Evolutionary conservation across 2,797 vertebrate genomes (phyloP).

Genomic region (Manis crassicaudata): DNA sequence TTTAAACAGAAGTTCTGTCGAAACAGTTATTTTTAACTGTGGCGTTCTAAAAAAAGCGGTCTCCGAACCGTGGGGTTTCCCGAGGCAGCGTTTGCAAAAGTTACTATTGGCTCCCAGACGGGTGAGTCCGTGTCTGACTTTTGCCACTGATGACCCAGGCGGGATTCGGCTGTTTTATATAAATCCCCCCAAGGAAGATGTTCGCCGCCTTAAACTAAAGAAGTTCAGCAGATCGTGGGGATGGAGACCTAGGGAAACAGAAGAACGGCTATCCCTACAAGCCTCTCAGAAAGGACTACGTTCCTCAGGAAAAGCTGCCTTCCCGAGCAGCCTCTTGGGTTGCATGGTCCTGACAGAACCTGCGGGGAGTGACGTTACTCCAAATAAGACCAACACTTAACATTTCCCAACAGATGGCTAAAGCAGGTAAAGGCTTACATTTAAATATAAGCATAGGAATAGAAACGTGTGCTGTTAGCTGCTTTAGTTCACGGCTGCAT

Average conservation of each 20-base stretch:
- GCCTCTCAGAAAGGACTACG: not conserved
- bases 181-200: not conserved
- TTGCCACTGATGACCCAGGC: slow-evolving; percentile 21
- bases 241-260: not conserved
- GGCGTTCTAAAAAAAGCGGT: not conserved
- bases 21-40: not conserved
- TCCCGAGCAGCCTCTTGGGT: not conserved
- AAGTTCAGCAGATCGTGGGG: not conserved
- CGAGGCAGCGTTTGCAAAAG: slow-evolving; percentile 41
- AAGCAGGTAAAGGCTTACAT: slow-evolving; percentile 13
- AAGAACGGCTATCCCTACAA: not conserved
- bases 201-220: not conserved
- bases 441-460: not conserved
- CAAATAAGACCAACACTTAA: slow-evolving; percentile 26
- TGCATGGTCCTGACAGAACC: not conserved
- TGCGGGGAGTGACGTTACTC: not conserved
- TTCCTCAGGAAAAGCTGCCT: not conserved
- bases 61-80: not conserved
- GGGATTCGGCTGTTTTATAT: slow-evolving; percentile 7
- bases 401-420: not conserved
- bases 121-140: slow-evolving; percentile 21
- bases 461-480: not conserved
- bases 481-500: not conserved
- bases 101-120: slow-evolving; percentile 45
- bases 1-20: not conserved